Evolutionary conservation across 2,113 vertebrate genomes (phyloP), one percentile per base, ranked within the genome.

Genomic region (Silurus asotus): DNA sequence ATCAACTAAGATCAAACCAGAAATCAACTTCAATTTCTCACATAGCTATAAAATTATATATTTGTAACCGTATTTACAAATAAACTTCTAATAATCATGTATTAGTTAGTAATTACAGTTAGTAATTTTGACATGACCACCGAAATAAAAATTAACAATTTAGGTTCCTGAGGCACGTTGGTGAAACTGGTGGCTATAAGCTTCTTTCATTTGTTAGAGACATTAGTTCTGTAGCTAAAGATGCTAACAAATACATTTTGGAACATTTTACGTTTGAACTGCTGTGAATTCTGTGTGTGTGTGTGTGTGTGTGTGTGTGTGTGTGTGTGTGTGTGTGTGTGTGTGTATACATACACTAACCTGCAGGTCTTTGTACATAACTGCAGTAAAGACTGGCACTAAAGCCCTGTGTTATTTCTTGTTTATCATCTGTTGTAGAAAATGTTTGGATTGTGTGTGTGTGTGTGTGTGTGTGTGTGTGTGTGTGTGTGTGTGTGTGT

Each of bases 401-500:
- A 13, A 85, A 64, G 83, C 74, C 13, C 65, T 49, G 6, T 23
- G 82, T 82, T 45, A 48, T 53, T 67, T 61, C 20, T 10, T 78
- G 74, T 65, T 65, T 77, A 58, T 76, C 64, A 69, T 69, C 37
- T 25, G 51, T 75, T 88, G 80, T 74, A 83, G 58, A 37, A 77
- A 64, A 61, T 78, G 88, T 81, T 74, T 67, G 37, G 49, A 83
- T 65, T n/a, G 58, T 76, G 78, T 23, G 69, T 82, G 61, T 78
- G 75, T 74, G 37, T 80, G 85, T 8, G 83, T 88, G 88, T 84
- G 53, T 78, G 76, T 88, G 81, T 69, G 25, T 51, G 69, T 64
- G 15, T 61, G 49, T 76, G 78, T 23, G 69, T 82, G 61, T 78
- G 75, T 74, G 37, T 80, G 85, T 8, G 83, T 88, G 88, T 84